Percentiles rank a stretch among this genome's conserved stretches.
phyloP scores from a whole-genome alignment of 2,113 vertebrate species.

The Saguinus midas region DNA sequence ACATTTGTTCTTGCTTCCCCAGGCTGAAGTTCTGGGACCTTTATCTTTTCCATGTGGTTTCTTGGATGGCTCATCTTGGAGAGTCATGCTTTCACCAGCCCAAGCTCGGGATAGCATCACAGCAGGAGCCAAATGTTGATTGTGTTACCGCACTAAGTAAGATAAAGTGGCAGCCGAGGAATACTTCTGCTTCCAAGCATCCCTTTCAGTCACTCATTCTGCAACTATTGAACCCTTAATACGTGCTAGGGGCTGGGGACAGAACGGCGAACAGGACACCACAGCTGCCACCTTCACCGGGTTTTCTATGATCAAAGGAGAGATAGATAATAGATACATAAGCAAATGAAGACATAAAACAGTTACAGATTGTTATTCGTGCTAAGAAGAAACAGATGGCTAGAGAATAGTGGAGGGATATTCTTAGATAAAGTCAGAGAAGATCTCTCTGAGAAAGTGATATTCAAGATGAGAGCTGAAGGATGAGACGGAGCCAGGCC shows the following conservation, averaged over 20 bases:
- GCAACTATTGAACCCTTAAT: background rate
- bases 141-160: background rate
- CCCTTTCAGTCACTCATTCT: background rate
- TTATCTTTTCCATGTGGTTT: background rate
- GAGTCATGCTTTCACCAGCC: background rate
- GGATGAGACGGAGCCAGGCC: background rate
- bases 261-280: background rate
- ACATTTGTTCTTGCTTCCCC: background rate
- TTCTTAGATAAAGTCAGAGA: slow-evolving; percentile 52
- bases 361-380: slow-evolving; percentile 14
- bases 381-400: slow-evolving; percentile 53
- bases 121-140: background rate
- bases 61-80: background rate
- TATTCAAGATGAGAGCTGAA: background rate
- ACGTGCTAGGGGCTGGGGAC: background rate
- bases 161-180: background rate
- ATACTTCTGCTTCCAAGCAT: background rate
- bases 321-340: background rate
- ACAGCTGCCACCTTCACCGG: background rate
- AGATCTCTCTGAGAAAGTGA: slow-evolving; percentile 40
- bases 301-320: background rate
- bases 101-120: rapidly evolving
- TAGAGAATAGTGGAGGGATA: background rate
- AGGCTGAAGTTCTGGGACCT: background rate
- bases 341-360: slow-evolving; percentile 44